A percentile compares a stretch with the other conserved stretches of the same genome.
Conservation (phyloP, 2,888 invertebrate genomes). For the Drosophila neutralis region DNA sequence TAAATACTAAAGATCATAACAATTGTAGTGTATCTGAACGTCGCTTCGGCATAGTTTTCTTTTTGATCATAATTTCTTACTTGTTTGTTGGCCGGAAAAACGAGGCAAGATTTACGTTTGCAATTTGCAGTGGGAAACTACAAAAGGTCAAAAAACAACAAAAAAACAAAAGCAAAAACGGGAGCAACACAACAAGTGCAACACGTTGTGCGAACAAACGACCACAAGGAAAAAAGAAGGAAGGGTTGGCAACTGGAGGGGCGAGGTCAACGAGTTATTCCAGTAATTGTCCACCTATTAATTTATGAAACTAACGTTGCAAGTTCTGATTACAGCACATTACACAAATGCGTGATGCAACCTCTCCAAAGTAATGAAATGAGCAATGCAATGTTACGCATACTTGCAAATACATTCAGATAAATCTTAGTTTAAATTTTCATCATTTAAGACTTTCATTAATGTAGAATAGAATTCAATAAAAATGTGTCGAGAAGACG, state of each 20-base stretch:
- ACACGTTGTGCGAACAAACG: slow-evolving; percentile 60
- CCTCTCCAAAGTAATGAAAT: slow-evolving; percentile 3
- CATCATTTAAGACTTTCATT: neutral
- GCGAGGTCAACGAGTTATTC: slow-evolving; percentile 43
- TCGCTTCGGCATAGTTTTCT: slow-evolving; percentile 20
- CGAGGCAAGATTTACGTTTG: slow-evolving; percentile 69
- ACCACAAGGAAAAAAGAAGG: neutral
- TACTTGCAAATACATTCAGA: neutral
- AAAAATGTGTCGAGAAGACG: no score
- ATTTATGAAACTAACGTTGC: slow-evolving; percentile 52
- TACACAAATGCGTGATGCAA: slow-evolving; percentile 17
- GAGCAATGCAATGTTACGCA: neutral
- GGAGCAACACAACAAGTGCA: slow-evolving; percentile 59
- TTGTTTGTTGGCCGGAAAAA: slow-evolving; percentile 42
- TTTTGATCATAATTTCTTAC: slow-evolving; percentile 25
- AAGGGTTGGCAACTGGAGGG: neutral
- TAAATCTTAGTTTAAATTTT: neutral
- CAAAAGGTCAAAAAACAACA: slow-evolving; percentile 13
- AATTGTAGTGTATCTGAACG: slow-evolving; percentile 28
- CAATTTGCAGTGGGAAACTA: slow-evolving; percentile 55
- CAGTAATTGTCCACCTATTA: slow-evolving; percentile 46
- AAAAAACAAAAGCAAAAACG: neutral
- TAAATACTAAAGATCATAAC: neutral
- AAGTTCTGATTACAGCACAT: slow-evolving; percentile 13
- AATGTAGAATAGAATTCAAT: neutral